phyloP scores from a whole-genome alignment of 2,113 vertebrate genomes.

The Saguinus midas region DNA sequence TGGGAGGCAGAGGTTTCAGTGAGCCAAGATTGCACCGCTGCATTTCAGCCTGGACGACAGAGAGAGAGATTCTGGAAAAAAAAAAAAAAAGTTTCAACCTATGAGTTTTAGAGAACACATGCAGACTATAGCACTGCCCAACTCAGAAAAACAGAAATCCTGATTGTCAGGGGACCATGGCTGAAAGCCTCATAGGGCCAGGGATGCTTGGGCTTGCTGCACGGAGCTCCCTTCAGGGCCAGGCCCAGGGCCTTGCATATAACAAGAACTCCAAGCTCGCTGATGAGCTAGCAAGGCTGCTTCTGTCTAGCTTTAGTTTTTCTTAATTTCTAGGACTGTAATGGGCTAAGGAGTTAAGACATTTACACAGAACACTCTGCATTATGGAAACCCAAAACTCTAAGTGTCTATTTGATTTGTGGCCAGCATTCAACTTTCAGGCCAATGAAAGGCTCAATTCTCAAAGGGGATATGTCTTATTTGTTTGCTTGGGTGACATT shows the following conservation, averaged over 20 bases:
- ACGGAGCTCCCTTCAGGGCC: not conserved
- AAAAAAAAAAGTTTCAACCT: not conserved
- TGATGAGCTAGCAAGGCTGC: not conserved
- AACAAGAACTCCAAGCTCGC: not conserved
- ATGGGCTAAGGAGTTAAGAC: not conserved
- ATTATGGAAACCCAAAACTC: conserved; percentile 27
- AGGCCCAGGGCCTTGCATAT: not conserved
- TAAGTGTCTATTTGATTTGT: conserved; percentile 43
- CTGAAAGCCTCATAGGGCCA: not conserved
- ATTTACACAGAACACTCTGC: not conserved
- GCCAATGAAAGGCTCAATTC: conserved; percentile 5
- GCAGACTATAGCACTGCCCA: not conserved
- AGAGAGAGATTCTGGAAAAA: too few species aligned
- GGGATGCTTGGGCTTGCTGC: not conserved
- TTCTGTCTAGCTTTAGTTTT: not conserved
- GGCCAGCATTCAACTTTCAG: conserved; percentile 4
- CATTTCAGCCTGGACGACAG: too few species aligned
- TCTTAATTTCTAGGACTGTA: not conserved
- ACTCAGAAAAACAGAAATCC: not conserved
- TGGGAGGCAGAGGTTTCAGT: too few species aligned
- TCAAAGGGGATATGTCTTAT: not conserved
- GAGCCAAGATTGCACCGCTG: too few species aligned
- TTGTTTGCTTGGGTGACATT: not conserved
- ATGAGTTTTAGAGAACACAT: not conserved
- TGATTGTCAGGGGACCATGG: not conserved